These are phyloP conservation scores for Etheostoma cragini DNA, from an alignment of 2,113 vertebrate species.

Conservation along the genomic window DNA sequence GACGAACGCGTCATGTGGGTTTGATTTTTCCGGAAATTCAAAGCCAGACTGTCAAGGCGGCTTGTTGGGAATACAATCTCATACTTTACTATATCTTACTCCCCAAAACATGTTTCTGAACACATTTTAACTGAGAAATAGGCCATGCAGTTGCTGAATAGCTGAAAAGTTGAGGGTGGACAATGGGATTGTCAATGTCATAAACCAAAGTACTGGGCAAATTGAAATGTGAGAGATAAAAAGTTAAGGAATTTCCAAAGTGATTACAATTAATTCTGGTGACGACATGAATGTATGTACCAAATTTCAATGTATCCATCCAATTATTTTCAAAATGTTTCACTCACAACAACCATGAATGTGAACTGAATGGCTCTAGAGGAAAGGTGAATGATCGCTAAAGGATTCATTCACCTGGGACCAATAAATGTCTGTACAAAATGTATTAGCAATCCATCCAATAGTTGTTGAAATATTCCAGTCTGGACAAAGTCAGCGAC, in stretches of 20 bases:
- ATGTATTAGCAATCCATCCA: background rate
- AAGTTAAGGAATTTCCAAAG: background rate
- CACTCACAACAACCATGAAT: background rate
- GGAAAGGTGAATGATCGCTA: background rate
- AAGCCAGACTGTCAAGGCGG: too few species aligned
- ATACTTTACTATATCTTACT: too few species aligned
- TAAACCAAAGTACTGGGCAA: too few species aligned
- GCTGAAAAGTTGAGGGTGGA: too few species aligned
- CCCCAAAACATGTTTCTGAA: too few species aligned
- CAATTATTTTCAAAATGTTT: background rate
- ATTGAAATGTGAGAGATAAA: too few species aligned
- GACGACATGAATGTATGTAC: background rate
- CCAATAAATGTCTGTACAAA: background rate
- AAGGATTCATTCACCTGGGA: background rate
- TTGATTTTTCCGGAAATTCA: too few species aligned
- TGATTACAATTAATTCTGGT: background rate
- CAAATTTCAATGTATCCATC: background rate
- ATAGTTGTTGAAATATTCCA: background rate
- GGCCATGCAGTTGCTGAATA: too few species aligned
- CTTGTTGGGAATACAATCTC: too few species aligned
- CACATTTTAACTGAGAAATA: too few species aligned
- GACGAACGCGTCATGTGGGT: too few species aligned
- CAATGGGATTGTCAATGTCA: too few species aligned
- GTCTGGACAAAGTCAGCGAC: background rate
- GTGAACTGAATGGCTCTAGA: background rate